Evolutionary conservation across 2,888 invertebrate species (phyloP), one percentile per base, ranked within the genome.

Genomic region (Ormyrus rosae): DNA sequence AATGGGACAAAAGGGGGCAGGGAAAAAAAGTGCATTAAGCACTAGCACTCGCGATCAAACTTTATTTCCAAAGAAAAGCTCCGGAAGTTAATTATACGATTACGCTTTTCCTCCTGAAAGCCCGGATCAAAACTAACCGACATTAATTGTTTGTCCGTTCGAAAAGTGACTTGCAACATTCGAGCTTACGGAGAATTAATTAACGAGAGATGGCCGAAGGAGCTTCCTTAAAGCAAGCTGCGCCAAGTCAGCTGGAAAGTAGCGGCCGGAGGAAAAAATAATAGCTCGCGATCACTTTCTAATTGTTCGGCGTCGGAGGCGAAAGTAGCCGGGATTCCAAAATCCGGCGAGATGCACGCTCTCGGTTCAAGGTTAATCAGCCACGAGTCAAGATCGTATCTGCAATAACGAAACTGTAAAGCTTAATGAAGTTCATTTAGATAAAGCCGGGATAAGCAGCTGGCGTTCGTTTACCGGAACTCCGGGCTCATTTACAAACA

Each of bases 371-470:
- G 84, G 84, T 84, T 82, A 85, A 84, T 83, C 83, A 84, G 80
- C 65, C 81, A 69, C 71, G 72, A 68, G 60, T 53, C 48, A 5
- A 69, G 75, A 69, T 81, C 73, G 68, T 48, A 81, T 81, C 71
- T 63, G 50, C 11, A 85, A 85, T 84, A 85, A 86, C 85, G 85
- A 85, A 87, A 86, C 85, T 82, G 85, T 84, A 84, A 85, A 85
- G 85, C 85, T 85, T 86, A 87, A 87, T 85, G 85, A 86, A 87
- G 84, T 87, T 85, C 84, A 85, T 86, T 68, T 86, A 86, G 87
- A 87, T 86, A 77, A 83, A 83, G 83, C 80, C 83, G 83, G 34
- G 86, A 87, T 86, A 86, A 86, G 84, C 67, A 61, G 67, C 70
- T 45, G 76, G 34, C 56, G 55, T 69, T 45, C 61, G 69, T 50